phyloP scores from a whole-genome alignment of 2,888 invertebrate species.

The Leptodirus hochenwartii region DNA sequence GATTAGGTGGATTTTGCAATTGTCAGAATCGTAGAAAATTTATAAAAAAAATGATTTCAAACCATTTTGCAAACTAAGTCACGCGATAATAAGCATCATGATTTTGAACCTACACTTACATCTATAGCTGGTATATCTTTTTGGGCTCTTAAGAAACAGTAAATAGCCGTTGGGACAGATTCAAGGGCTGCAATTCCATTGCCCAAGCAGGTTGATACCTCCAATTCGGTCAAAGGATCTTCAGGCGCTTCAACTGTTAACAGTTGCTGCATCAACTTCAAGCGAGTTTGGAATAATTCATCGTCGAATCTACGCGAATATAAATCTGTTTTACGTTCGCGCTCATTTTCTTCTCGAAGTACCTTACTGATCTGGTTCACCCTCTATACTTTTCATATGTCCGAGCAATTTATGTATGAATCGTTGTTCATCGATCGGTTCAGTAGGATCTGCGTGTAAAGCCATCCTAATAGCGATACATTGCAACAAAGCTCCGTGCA shows the following conservation, averaged over 20 bases:
- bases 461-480: constrained; percentile 38
- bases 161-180: constrained; percentile 57
- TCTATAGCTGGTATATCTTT: constrained; percentile 30
- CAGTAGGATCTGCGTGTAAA: constrained; percentile 26
- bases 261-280: constrained; percentile 32
- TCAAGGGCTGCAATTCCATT: constrained; percentile 42
- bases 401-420: constrained; percentile 33
- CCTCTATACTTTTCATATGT: constrained; percentile 34
- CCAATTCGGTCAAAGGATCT: constrained; percentile 24
- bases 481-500: constrained; percentile 38
- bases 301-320: too few relatives aligned
- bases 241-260: constrained; percentile 25
- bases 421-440: constrained; percentile 27
- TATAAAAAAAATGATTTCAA: too few relatives aligned
- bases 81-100: too few relatives aligned
- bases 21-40: too few relatives aligned
- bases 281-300: constrained; percentile 33
- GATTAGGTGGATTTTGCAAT: too few relatives aligned
- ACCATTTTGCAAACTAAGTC: too few relatives aligned
- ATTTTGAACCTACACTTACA: too few relatives aligned
- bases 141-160: constrained; percentile 40
- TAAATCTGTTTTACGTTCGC: too few relatives aligned
- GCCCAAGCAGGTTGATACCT: constrained; percentile 36
- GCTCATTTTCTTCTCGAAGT: too few relatives aligned
- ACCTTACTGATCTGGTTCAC: constrained; percentile 26